Evolutionary conservation across 2,888 invertebrate species (phyloP), one percentile per base, ranked within the genome.

Genomic region (Tenthredo notha): DNA sequence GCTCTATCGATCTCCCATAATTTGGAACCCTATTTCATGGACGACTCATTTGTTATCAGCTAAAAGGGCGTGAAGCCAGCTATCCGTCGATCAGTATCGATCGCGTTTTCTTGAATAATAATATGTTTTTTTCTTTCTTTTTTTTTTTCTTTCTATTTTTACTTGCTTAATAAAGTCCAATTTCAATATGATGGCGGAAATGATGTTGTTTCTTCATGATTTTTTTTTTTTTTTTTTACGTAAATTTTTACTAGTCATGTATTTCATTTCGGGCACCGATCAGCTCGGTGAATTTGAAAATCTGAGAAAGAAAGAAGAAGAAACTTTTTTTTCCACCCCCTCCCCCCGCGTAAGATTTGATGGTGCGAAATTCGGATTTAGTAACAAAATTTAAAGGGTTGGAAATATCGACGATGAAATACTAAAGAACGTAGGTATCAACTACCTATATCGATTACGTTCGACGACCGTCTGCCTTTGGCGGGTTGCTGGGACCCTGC

Each of bases 381-480:
- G 82, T 37, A 12, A 0, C 18, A 3, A 77, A 33, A 77, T 50
- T 29, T 50, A 54, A 12, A 50, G 5, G 33, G 33, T 33, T 12
- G 50, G 54, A 54, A 80, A 80, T 18, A 25, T 58, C n/a, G 18
- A 21, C 25, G 12, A 65, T 29, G 43, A 37, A 80, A 80, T 77
- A 54, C 10, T 29, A n/a, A 61, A 80, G 40, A 25, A 78, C 15
- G 78, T 18, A 21, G 77, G 77, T 18, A 77, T 7, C 47, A 3
- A 47, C 47, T 47, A 75, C 43, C 40, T 77, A 54, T 77, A 77
- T 77, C 77, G 77, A 77, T 77, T 77, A 47, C 72, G 72, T 74
- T 74, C 72, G 72, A 43, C 72, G 25, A 43, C 40, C 43, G 72
- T 74, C 72, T 77, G 77, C 77, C 50, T 77, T 37, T 80, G 61